Evolutionary conservation across 2,888 invertebrate genomes (phyloP), one percentile per base, ranked within the genome.

Genomic region (Blastobasis adustella): DNA sequence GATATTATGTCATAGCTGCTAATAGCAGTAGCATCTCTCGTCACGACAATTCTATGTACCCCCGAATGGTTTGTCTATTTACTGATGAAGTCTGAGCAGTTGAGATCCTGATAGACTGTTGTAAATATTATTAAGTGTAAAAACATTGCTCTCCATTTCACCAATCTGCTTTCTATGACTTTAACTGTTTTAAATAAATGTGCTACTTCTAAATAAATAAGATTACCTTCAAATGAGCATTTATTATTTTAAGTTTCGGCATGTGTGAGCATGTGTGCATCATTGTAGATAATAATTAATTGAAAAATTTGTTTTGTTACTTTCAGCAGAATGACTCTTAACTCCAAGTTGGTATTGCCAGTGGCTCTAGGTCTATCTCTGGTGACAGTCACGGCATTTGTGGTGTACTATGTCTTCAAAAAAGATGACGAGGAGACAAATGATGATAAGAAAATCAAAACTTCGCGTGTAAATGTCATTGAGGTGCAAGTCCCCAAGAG

Each of bases 381-480:
- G 53, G 92, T 93, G 60, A 91, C 93, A n/a, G 86, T 93, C 10
- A 91, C 93, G 56, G 91, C 93, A 10, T 91, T 93, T 62, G 89
- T 94, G 57, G 78, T 93, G 2, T 94, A 94, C 76, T 90, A 92
- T 55, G 79, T 93, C 45, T 90, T 92, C 53, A 92, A 91, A 75
- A 91, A 90, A 66, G 92, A 93, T 55, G 89, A 86, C 38, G 80
- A 81, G 2, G 90, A 91, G 47, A 79, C 85, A 0, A 42, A 42
- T 42, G 73, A 76, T 10, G 73, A 79, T 3, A 71, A 68, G 49
- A 58, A 57, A 36, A 62, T 87, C 1, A 82, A 78, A 56, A 71
- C 82, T 4, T 67, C 82, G 5, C 70, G 70, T 58, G 58, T 76
- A 48, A 88, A 90, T 62, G 77, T 83, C 10, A 74, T 91, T 48